phyloP scores from a whole-genome alignment of 2,797 vertebrate species.

The Borostomias antarcticus region DNA sequence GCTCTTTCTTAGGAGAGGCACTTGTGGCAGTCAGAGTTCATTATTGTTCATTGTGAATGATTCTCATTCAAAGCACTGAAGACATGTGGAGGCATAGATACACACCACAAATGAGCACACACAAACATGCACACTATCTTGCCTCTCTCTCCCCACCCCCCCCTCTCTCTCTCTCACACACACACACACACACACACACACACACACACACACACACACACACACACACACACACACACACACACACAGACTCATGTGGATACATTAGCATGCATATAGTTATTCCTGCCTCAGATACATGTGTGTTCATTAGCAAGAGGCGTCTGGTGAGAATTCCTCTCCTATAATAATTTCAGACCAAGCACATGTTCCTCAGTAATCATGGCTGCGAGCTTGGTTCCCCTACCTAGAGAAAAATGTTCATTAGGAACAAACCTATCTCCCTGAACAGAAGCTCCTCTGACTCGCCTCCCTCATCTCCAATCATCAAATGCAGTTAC shows the following conservation, averaged over 20 bases:
- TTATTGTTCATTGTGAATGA: background rate
- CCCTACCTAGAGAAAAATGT: constrained; percentile 13
- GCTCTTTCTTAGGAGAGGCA: background rate
- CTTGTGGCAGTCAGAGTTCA: background rate
- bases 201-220: background rate
- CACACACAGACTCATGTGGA: background rate
- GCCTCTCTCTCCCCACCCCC: too few species aligned
- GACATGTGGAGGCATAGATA: too few species aligned
- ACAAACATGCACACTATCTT: too few species aligned
- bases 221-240: background rate
- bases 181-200: background rate
- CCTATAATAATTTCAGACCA: constrained; percentile 8
- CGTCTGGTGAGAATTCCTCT: constrained; percentile 3
- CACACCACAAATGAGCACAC: too few species aligned
- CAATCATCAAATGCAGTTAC: constrained; percentile 8
- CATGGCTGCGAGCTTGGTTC: background rate
- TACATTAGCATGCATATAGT: background rate
- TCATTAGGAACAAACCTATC: constrained; percentile 18
- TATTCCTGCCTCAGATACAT: background rate
- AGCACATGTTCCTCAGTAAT: constrained; percentile 12
- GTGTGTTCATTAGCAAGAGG: background rate
- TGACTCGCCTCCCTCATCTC: background rate
- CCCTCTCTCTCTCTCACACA: too few species aligned
- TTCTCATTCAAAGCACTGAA: background rate
- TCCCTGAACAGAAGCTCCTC: background rate